Conservation (phyloP, 1,140 invertebrate species). For the Aphidius ervi region DNA sequence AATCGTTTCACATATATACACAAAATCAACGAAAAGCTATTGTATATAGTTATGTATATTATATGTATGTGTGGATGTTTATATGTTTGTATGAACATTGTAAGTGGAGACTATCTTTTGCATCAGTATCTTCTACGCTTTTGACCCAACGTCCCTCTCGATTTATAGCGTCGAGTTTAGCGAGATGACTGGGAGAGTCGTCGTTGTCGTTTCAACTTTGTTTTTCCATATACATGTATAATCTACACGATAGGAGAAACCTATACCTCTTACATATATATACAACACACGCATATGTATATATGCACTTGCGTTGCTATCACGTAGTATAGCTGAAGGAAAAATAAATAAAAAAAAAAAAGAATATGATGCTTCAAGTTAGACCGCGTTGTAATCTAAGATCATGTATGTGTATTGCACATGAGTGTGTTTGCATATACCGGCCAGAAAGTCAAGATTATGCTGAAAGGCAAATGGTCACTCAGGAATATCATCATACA, state of each 20-base stretch:
- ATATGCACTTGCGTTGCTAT: conserved; percentile 19
- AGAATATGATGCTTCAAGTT: conserved; percentile 17
- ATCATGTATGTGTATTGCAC: conserved; percentile 17
- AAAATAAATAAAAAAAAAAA: too few relatives aligned
- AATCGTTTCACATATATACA: too few relatives aligned
- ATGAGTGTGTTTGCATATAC: not conserved
- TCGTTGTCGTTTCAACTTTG: conserved; percentile 9
- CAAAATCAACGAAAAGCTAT: too few relatives aligned
- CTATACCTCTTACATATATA: too few relatives aligned
- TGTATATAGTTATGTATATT: not conserved
- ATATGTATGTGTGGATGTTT: not conserved
- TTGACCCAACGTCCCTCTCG: conserved; percentile 23
- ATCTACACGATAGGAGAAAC: too few relatives aligned
- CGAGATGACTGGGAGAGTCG: conserved; percentile 2
- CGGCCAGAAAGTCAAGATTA: not conserved
- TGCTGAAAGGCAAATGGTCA: not conserved
- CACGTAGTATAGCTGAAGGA: conserved; percentile 9
- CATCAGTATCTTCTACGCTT: conserved; percentile 20
- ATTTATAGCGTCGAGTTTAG: conserved; percentile 22
- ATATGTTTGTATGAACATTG: not conserved
- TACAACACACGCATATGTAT: not conserved
- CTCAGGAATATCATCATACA: not conserved
- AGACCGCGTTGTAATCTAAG: conserved; percentile 21
- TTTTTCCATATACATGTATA: too few relatives aligned
- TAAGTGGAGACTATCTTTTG: conserved; percentile 18